Percentiles rank a stretch among this genome's conserved stretches.
phyloP scores from a whole-genome alignment of 2,888 invertebrate species.

The Teleiodes luculella region DNA sequence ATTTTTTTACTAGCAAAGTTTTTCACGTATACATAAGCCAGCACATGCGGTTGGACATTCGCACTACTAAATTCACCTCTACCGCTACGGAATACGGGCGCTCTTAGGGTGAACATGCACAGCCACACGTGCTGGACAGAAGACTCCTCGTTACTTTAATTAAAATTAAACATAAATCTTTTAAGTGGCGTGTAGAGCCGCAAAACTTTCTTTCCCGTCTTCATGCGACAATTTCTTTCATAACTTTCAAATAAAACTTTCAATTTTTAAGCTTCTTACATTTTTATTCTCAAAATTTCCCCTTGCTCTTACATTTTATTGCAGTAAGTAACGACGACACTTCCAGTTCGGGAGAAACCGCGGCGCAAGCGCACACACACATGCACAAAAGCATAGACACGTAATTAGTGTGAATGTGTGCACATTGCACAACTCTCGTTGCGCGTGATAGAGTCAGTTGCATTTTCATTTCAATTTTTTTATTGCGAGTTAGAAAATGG shows the following conservation, averaged over 20 bases:
- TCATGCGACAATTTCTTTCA: not conserved
- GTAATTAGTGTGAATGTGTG: constrained; percentile 28
- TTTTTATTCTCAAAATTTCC: constrained; percentile 15
- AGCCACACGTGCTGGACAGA: too few species aligned
- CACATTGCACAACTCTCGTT: constrained; percentile 25
- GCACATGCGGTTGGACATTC: too few species aligned
- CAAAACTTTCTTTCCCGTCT: not conserved
- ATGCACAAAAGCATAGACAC: constrained; percentile 16
- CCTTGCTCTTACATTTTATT: constrained; percentile 19
- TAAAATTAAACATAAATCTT: too few species aligned
- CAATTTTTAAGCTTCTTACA: not conserved
- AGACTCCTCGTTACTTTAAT: too few species aligned
- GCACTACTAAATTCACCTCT: too few species aligned
- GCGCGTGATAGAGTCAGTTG: constrained; percentile 13
- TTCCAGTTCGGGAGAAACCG: constrained; percentile 38
- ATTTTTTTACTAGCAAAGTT: too few species aligned
- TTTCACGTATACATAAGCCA: too few species aligned
- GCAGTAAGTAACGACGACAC: constrained; percentile 15
- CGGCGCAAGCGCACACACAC: constrained; percentile 23
- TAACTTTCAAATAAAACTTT: not conserved
- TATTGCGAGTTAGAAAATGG: not conserved
- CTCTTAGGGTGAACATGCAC: too few species aligned
- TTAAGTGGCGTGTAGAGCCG: not conserved
- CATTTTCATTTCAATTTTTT: constrained; percentile 14
- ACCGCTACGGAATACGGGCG: too few species aligned